phyloP scores from a whole-genome alignment of 2,113 vertebrate species.

The Hucho hucho region DNA sequence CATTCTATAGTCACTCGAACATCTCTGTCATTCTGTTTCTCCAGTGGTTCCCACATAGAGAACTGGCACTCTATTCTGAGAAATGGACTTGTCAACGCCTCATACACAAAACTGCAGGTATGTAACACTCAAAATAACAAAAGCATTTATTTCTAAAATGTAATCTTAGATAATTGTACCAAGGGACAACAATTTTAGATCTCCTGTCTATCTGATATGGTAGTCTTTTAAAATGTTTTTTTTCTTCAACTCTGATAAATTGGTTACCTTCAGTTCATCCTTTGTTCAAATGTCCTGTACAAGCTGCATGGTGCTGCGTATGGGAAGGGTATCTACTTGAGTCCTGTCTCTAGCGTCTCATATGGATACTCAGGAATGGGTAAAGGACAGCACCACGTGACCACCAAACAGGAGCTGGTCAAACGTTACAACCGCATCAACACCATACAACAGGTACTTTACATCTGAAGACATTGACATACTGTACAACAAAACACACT shows the following conservation, averaged over 20 bases:
- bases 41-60: conserved; percentile 95
- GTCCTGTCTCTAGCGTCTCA: conserved; percentile 96
- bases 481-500: too few relatives aligned
- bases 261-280: too few relatives aligned
- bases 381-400: conserved; percentile 92
- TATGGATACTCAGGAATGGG: conserved; percentile 99
- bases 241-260: too few relatives aligned
- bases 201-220: too few relatives aligned
- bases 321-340: conserved; percentile 98
- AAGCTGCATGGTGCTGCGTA: conserved; percentile 98
- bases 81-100: conserved; percentile 92
- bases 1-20: not conserved
- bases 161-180: too few relatives aligned
- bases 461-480: too few relatives aligned
- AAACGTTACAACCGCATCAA: conserved; percentile 88
- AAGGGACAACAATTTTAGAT: too few relatives aligned
- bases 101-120: conserved; percentile 95
- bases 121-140: conserved; percentile 16
- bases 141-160: too few relatives aligned
- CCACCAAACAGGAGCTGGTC: conserved; percentile 89
- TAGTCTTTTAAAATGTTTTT: too few relatives aligned
- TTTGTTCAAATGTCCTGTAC: conserved; percentile 29
- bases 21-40: conserved; percentile 17
- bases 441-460: conserved; percentile 84
- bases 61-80: conserved; percentile 98